Base-by-base conservation (phyloP, 2,797 vertebrate species). In the Cynopterus sphinx region DNA sequence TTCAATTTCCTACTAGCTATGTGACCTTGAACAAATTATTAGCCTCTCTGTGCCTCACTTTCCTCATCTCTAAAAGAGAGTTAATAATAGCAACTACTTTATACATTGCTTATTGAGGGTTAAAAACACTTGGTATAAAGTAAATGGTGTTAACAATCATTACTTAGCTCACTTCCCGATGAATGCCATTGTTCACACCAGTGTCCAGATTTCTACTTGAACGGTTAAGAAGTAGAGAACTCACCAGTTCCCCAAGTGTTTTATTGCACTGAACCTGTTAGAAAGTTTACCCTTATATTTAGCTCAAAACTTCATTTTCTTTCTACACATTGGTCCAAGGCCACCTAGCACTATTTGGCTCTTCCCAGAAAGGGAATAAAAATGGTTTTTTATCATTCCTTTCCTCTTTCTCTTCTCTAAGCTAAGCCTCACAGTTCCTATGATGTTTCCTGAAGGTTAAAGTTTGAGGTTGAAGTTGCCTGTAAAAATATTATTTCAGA, bases 21-120 rank as follows among this genome's bases (percentile, higher is more conserved):
- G n/a, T 85, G 77, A 78, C 59, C 75, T 65, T 95, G 65, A 96
- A 93, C 39, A 39, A 74, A 83, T 31, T 49, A 39, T 10, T 39
- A 79, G 70, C 55, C 33, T 51, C 16, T 87, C 43, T 79, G 28
- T 59, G 59, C 7, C 81, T 95, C 61, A 6, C 24, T 41, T 94
- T 86, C 31, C 68, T 43, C 63, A 51, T 71, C 49, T 79, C 39
- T 74, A 41, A 86, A 65, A 68, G 15, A 73, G 33, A 65, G 4
- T 79, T 55, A 73, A 55, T 41, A 71, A 73, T 63, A 59, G 33
- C 68, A 68, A n/a, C 73, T 70, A 57, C 24, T 53, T 57, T 59
- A 24, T 6, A 21, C 7, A 74, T 6, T 3, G 21, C 28, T 84
- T 83, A 19, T 9, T 39, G 53, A 74, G 17, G 33, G 49, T 41